phyloP scores from a whole-genome alignment of 2,797 vertebrate genomes.

The Erpetoichthys calabaricus region DNA sequence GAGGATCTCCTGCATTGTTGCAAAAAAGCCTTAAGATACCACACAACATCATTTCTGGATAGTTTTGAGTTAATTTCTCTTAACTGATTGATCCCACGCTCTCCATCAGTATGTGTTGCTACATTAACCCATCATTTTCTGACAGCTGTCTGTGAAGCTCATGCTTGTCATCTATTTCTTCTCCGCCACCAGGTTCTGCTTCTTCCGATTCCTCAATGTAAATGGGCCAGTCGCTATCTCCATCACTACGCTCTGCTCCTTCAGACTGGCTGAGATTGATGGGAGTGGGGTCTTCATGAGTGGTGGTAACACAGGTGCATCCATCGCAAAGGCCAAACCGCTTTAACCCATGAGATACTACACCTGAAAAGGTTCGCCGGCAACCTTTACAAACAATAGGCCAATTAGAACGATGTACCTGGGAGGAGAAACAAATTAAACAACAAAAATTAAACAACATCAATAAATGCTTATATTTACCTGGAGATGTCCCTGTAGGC shows the following conservation, averaged over 20 bases:
- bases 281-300: conserved; percentile 58
- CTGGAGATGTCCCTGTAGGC: too few species aligned
- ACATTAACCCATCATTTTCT: conserved; percentile 42
- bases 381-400: conserved; percentile 90
- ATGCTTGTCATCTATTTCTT: conserved; percentile 64
- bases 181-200: conserved; percentile 63
- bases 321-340: conserved; percentile 83
- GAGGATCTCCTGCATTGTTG: too few species aligned
- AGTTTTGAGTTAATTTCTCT: too few species aligned
- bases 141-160: conserved; percentile 43
- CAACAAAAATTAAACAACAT: neutral
- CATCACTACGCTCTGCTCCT: conserved; percentile 56
- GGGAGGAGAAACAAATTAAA: conserved; percentile 1
- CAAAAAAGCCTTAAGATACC: too few species aligned
- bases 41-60: too few species aligned
- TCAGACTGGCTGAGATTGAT: conserved; percentile 58
- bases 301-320: conserved; percentile 82
- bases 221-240: conserved; percentile 74
- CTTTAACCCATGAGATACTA: conserved; percentile 66
- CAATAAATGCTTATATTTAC: too few species aligned
- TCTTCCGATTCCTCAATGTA: conserved; percentile 88
- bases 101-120: conserved; percentile 17
- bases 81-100: too few species aligned
- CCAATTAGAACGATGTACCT: conserved; percentile 89
- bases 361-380: conserved; percentile 73